These are phyloP conservation scores for Liopterus haemorrhoidalis DNA, from an alignment of 2,888 invertebrate genomes.

Conservation along the genomic window DNA sequence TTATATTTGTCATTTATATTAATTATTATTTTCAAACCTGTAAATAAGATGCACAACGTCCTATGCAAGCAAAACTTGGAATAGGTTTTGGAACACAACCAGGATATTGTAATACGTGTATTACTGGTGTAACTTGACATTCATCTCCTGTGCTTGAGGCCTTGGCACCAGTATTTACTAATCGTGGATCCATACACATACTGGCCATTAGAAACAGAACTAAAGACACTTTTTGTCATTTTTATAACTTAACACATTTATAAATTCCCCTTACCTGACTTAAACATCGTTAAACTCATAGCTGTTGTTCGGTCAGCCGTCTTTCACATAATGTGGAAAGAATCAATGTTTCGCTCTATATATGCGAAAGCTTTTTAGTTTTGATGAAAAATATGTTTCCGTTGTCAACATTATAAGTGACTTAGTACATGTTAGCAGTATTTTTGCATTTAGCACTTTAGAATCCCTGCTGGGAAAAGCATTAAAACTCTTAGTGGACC, in stretches of 20 bases:
- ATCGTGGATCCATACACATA: slow-evolving; percentile 42
- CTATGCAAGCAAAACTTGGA: slow-evolving; percentile 88
- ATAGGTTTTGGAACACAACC: slow-evolving; percentile 90
- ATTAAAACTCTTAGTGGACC: slow-evolving; percentile 16
- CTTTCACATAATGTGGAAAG: too few relatives aligned
- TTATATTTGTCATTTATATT: slow-evolving; percentile 2
- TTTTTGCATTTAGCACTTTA: slow-evolving; percentile 23
- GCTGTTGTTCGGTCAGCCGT: too few relatives aligned
- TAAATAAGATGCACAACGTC: slow-evolving; percentile 84
- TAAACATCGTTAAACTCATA: too few relatives aligned
- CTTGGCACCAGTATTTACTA: slow-evolving; percentile 30
- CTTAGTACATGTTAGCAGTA: slow-evolving; percentile 10
- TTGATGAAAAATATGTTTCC: too few relatives aligned
- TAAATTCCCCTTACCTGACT: too few relatives aligned
- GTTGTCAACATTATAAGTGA: too few relatives aligned
- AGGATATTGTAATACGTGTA: slow-evolving; percentile 84
- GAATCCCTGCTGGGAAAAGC: slow-evolving; percentile 10
- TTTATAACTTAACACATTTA: too few relatives aligned
- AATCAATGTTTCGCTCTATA: too few relatives aligned
- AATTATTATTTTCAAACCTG: slow-evolving; percentile 58
- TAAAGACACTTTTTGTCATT: too few relatives aligned
- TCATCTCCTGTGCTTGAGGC: slow-evolving; percentile 58
- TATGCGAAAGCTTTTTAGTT: too few relatives aligned
- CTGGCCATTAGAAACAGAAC: slow-evolving; percentile 38
- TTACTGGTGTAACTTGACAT: slow-evolving; percentile 86